These are phyloP conservation scores for Silurus aristotelis DNA, from an alignment of 2,797 vertebrate species.

Conservation along the genomic window DNA sequence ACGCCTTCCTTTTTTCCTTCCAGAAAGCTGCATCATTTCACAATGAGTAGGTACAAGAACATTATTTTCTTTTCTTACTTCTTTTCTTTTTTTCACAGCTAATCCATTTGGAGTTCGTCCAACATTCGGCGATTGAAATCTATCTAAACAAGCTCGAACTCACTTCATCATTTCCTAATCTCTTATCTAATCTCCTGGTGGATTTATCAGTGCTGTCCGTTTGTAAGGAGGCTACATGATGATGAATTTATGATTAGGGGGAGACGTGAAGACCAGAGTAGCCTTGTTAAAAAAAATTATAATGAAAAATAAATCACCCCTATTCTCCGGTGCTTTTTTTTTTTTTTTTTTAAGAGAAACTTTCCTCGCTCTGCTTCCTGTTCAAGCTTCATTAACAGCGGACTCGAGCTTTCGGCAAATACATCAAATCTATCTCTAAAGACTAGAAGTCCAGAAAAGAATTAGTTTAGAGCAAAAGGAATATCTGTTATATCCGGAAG, in stretches of 20 bases:
- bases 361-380: constrained; percentile 64
- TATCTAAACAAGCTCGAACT: background rate
- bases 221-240: background rate
- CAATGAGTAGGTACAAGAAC: no score
- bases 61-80: background rate
- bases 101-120: background rate
- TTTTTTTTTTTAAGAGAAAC: constrained; percentile 61
- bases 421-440: constrained; percentile 64
- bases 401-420: constrained; percentile 64
- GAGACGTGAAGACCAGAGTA: constrained; percentile 19
- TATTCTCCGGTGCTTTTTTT: constrained; percentile 39
- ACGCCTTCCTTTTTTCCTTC: background rate
- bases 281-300: background rate
- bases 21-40: background rate
- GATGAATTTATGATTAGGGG: constrained; percentile 9
- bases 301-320: background rate
- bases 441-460: constrained; percentile 61
- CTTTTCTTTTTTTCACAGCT: background rate
- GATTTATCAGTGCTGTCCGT: background rate
- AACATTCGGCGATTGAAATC: background rate
- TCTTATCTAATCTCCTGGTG: background rate
- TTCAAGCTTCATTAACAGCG: constrained; percentile 72
- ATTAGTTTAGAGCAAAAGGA: no score
- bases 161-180: background rate
- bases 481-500: no score